Evolutionary conservation across 2,888 invertebrate species (phyloP), one percentile per base, ranked within the genome.

Genomic region (Ecliptopera silaceata): DNA sequence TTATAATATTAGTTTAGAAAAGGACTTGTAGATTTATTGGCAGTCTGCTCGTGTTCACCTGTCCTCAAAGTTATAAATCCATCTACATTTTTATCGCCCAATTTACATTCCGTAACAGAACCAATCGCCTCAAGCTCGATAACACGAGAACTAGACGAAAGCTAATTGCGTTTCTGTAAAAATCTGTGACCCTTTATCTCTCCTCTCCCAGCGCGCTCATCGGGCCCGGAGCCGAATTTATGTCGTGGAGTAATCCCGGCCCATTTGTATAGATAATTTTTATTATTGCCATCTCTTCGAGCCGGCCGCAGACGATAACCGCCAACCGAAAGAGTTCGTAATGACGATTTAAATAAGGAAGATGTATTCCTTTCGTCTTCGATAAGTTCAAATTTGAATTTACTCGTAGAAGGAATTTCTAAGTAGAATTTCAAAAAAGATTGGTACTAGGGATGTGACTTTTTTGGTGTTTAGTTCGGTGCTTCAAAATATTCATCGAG

Each of bases 211-310:
- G 86, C 82, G 70, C 80, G 79, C 83, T 88, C 89, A 88, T 90
- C 87, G 89, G 86, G 78, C 82, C 80, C 83, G 75, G 86, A 88
- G 86, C 86, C 86, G 86, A 91, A 91, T 91, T 91, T 91, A 91
- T 91, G 90, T 89, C 87, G 84, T 70, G 79, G 79, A 88, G 88
- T 91, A 91, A 91, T 91, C 90, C 90, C 71, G 78, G 69, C 84
- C 90, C 89, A 90, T 91, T 91, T 91, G 90, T 91, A 91, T 90
- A 90, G 91, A 91, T 91, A 91, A 91, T 91, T 91, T 91, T 91
- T 91, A 91, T 91, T 91, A 91, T 91, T 91, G 90, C 89, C 88
- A 90, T 90, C 89, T 88, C 86, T 80, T 72, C 77, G 75, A 80
- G 84, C 86, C 87, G 85, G 83, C 84, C 87, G 82, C 84, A 74